Percentiles rank a stretch among this genome's conserved stretches.
Evolutionary conservation across 1,140 invertebrate genomes (phyloP).

Genomic region (Hycleus cichorii): DNA sequence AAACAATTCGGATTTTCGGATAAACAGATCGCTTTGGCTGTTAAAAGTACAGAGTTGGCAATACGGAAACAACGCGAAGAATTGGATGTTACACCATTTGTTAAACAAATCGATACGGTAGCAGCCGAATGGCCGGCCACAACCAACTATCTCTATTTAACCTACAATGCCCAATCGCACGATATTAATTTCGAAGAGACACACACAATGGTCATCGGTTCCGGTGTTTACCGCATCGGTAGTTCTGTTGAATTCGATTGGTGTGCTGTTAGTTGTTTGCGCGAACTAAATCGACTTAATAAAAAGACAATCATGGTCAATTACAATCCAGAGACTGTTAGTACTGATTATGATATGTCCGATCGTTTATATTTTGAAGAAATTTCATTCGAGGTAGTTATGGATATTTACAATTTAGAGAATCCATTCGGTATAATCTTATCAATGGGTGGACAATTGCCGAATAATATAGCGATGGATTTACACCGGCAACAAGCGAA

Average conservation of each 20-base stretch:
- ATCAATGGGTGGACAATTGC: slow-evolving; percentile 96
- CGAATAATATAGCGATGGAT: slow-evolving; percentile 99
- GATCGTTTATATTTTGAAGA: slow-evolving; percentile 98
- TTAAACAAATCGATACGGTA: slow-evolving; percentile 99
- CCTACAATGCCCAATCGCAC: slow-evolving; percentile 85
- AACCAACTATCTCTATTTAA: slow-evolving; percentile 97
- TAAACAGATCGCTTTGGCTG: slow-evolving; percentile 84
- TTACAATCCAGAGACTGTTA: slow-evolving; percentile 99
- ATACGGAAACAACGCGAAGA: slow-evolving; percentile 69
- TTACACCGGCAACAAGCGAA: slow-evolving; percentile 76
- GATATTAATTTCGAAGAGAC: slow-evolving; percentile 81
- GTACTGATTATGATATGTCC: slow-evolving; percentile 99
- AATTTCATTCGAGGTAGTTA: slow-evolving; percentile 97
- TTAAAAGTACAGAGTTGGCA: slow-evolving; percentile 80
- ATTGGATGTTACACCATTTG: slow-evolving; percentile 70
- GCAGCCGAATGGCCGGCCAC: slow-evolving; percentile 98
- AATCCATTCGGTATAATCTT: slow-evolving; percentile 90
- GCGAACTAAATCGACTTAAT: slow-evolving; percentile 78
- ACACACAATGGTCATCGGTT: slow-evolving; percentile 82
- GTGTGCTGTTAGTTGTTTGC: slow-evolving; percentile 95
- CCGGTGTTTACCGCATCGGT: slow-evolving; percentile 97
- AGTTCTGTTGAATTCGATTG: slow-evolving; percentile 99
- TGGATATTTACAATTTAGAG: slow-evolving; percentile 96
- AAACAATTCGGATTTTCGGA: slow-evolving; percentile 97
- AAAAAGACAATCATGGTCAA: slow-evolving; percentile 98